A percentile compares a stretch with the other conserved stretches of the same genome.
Evolutionary conservation across 2,888 invertebrate species (phyloP).

Genomic region (Xiphydria camelus): DNA sequence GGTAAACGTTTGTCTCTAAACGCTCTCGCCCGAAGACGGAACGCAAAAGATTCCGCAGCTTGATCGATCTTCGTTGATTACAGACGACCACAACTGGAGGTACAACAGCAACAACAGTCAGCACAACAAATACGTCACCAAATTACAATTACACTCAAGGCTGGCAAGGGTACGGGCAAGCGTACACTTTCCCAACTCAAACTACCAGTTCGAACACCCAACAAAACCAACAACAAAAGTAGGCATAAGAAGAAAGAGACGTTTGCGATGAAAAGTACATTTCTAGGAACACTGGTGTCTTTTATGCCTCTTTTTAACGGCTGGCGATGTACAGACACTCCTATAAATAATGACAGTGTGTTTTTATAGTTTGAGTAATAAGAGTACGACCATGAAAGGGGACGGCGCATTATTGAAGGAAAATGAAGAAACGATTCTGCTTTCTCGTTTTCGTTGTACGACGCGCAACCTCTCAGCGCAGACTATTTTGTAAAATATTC

Average conservation of each 20-base stretch:
- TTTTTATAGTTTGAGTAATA: constrained; percentile 22
- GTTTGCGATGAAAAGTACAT: constrained; percentile 21
- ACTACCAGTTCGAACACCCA: constrained; percentile 32
- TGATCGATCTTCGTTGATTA: constrained; percentile 9
- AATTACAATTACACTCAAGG: constrained; percentile 34
- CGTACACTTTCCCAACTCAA: constrained; percentile 28
- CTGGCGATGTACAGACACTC: constrained; percentile 18
- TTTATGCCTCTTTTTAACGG: too few relatives aligned
- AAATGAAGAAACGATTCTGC: not conserved
- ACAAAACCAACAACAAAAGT: constrained; percentile 28
- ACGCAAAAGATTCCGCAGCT: too few relatives aligned
- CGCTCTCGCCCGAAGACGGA: too few relatives aligned
- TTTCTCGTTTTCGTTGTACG: too few relatives aligned
- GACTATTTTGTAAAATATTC: constrained; percentile 6
- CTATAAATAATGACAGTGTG: constrained; percentile 16
- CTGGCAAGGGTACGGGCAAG: constrained; percentile 38
- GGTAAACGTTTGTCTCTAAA: too few relatives aligned
- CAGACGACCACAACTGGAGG: constrained; percentile 35
- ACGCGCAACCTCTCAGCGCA: too few relatives aligned
- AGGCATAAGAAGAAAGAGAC: constrained; percentile 18
- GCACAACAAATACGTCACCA: constrained; percentile 29
- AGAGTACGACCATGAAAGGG: too few relatives aligned
- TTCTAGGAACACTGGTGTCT: constrained; percentile 16
- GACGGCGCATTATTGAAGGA: too few relatives aligned
- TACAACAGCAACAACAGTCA: constrained; percentile 27